Base-by-base conservation (phyloP, 2,888 invertebrate genomes). In the Adelognathus sp. region DNA sequence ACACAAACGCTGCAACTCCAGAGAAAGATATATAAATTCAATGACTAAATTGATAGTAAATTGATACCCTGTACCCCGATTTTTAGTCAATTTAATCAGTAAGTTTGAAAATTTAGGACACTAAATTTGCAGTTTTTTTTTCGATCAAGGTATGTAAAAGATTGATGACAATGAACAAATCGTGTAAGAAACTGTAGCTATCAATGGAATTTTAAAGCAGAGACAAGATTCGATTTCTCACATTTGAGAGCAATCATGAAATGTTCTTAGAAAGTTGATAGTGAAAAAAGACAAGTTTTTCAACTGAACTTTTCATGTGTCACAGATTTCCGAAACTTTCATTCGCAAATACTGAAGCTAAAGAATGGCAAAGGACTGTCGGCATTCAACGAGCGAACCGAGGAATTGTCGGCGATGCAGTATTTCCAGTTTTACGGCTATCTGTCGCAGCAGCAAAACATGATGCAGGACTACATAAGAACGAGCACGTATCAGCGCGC, bases 371-470 rank as follows among this genome's bases (percentile, higher is more conserved):
- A 94, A 88, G 95, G 95, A 63, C 90, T 93, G 1, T 99, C 98
- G 0, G 97, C 97, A 83, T 99, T 99, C 92, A 96, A 97, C 70
- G 97, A 98, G 86, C 94, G 99, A 89, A 99, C 99, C 24, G 99
- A 99, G 91, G 98, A 99, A 91, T 97, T 98, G 1, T 99, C 99
- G 69, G 99, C 99, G 81, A 96, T 97, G 92, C 99, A 99, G 92
- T 99, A 99, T 94, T 99, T 99, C 91, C 98, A 99, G 94, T 99
- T 99, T 92, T 99, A 99, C 92, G 99, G 99, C 82, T 99, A 99
- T 93, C 93, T 99, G 85, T 98, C 98, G 73, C 99, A 99, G 91
- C 99, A 99, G 92, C 99, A 99, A 92, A 99, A 99, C 91, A 99
- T 99, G 99, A 97, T 99, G 97, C 99, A 99, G 93, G 99, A 99